Base-by-base conservation (phyloP, 2,888 invertebrate species). In the Hydrotaea diabolus region DNA sequence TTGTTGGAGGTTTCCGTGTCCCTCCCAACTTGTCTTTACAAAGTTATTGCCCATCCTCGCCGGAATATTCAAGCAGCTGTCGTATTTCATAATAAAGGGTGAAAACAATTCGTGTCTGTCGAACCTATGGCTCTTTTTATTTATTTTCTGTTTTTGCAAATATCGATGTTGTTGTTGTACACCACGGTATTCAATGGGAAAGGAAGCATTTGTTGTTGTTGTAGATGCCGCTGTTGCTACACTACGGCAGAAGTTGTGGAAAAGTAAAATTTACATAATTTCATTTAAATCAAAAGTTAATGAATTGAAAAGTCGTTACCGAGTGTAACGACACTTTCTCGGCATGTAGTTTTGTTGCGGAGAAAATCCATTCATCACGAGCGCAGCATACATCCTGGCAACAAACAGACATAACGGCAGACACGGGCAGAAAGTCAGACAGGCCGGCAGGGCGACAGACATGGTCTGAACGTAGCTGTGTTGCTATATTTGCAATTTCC, bases 251-350 rank as follows among this genome's bases (percentile, higher is more conserved):
- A 15, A 66, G 77, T 78, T 75, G 77, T 80, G 75, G 71, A 36
- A 75, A 55, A 53, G 36, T 17, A 31, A 62, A 71, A 59, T 66
- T 62, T 79, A 9, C 26, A 62, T 43, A 71, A 77, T 74, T 77
- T 83, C 62, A 64, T 59, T 74, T 43, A 59, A 62, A 59, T 59
- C 26, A 46, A 74, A 83, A 83, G 74, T 80, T 77, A 80, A 80
- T 80, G 77, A 83, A 43, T 21, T 43, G 83, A 53, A 77, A 77
- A 71, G 46, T 26, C 26, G 59, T 17, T 55, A 17, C n/a, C 15
- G 49, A 49, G 66, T 66, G 39, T 66, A 19, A 43, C 17, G 39
- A 43, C 66, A 66, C 19, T 66, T 49, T 49, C 49, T 15, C n/a
- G n/a, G 49, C 9, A 4, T 13, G 49, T 49, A 49, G 49, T n/a